Percentiles rank a stretch among this genome's conserved stretches.
phyloP scores from a whole-genome alignment of 2,113 vertebrate species.

The Lonchura striata region DNA sequence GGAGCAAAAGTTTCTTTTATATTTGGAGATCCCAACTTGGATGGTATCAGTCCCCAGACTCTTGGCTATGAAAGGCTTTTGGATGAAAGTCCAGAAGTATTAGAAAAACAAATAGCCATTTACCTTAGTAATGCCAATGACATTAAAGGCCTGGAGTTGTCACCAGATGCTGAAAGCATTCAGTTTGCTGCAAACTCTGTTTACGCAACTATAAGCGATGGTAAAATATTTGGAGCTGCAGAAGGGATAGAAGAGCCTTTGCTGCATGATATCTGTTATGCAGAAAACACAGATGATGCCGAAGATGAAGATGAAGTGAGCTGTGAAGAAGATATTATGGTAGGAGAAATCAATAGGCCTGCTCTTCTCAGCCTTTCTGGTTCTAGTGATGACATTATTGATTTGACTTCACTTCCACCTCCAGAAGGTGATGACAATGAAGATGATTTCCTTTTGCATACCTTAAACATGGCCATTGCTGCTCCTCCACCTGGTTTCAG shows the following conservation, averaged over 20 bases:
- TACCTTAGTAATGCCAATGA: conserved; percentile 86
- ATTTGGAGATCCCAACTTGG: conserved; percentile 91
- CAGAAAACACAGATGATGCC: conserved; percentile 91
- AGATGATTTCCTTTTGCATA: conserved; percentile 92
- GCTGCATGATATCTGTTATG: conserved; percentile 94
- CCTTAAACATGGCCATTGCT: conserved; percentile 95
- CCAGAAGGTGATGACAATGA: conserved; percentile 92
- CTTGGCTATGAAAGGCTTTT: conserved; percentile 93
- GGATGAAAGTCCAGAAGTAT: conserved; percentile 88
- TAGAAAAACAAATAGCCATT: conserved; percentile 85
- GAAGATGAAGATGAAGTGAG: conserved; percentile 97
- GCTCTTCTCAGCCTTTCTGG: conserved; percentile 89
- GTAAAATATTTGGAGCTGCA: conserved; percentile 87
- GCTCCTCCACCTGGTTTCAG: conserved; percentile 97
- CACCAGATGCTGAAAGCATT: conserved; percentile 85
- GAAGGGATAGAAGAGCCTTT: conserved; percentile 94
- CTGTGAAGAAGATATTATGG: conserved; percentile 92
- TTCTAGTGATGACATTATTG: conserved; percentile 97
- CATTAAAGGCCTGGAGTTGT: conserved; percentile 86
- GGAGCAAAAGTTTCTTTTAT: conserved; percentile 98
- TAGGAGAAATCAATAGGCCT: conserved; percentile 86
- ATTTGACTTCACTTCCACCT: conserved; percentile 95
- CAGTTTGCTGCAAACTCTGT: conserved; percentile 86
- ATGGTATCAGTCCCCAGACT: conserved; percentile 85
- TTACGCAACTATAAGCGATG: conserved; percentile 87